These are phyloP conservation scores for Eretmochelys imbricata DNA, from an alignment of 2,113 vertebrate genomes.

Conservation along the genomic window DNA sequence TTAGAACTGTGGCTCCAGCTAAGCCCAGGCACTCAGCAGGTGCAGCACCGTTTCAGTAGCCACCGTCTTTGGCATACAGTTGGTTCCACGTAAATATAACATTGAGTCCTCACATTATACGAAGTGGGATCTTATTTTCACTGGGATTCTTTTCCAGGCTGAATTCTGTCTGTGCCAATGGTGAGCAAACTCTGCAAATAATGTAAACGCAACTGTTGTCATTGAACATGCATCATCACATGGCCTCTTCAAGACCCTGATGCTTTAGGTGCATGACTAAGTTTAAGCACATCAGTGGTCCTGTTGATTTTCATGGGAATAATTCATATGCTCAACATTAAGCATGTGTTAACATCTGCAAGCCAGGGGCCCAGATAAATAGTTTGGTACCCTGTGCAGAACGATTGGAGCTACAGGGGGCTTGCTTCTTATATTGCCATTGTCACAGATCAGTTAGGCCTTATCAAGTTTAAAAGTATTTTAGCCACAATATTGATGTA, in stretches of 20 bases:
- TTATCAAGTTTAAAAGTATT: not conserved
- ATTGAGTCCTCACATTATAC: not conserved
- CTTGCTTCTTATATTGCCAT: rapidly evolving
- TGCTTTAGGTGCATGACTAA: rapidly evolving
- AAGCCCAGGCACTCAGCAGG: rapidly evolving
- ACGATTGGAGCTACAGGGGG: rapidly evolving
- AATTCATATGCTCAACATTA: not conserved
- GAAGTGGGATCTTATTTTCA: not conserved
- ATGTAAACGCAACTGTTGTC: rapidly evolving
- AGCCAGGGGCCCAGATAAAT: rapidly evolving
- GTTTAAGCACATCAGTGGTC: not conserved
- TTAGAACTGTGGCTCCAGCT: not conserved
- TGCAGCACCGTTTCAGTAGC: not conserved
- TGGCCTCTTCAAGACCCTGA: rapidly evolving
- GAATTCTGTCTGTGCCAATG: not conserved
- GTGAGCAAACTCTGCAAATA: not conserved
- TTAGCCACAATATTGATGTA: slow-evolving; percentile 31
- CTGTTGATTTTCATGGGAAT: not conserved
- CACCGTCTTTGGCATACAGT: not conserved
- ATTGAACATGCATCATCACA: rapidly evolving
- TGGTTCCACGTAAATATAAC: not conserved
- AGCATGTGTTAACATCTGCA: not conserved
- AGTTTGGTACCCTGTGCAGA: rapidly evolving
- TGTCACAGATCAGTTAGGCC: not conserved
- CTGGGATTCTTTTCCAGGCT: not conserved